Evolutionary conservation across 1,140 invertebrate species (phyloP).

Genomic region (Rhopalosiphum maidis): DNA sequence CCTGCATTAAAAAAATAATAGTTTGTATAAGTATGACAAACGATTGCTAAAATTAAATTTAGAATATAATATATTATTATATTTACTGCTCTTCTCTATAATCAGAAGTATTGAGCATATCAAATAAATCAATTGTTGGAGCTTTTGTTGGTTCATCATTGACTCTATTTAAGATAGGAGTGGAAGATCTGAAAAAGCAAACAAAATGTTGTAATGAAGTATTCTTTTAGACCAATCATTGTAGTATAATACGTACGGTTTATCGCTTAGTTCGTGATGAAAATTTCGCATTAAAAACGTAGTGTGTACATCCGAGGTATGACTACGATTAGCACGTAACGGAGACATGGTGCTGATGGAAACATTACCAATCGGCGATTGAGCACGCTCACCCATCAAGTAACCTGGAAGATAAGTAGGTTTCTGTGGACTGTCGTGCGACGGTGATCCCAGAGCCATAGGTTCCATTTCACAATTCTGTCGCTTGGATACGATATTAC

Average conservation of each 20-base stretch:
- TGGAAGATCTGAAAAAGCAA: slow-evolving; percentile 32
- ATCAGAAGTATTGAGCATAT: slow-evolving; percentile 30
- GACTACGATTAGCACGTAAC: slow-evolving; percentile 15
- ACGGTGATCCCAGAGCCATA: slow-evolving; percentile 33
- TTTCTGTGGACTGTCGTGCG: slow-evolving; percentile 46
- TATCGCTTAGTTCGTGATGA: slow-evolving; percentile 42
- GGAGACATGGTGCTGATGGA: slow-evolving; percentile 38
- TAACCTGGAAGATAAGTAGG: slow-evolving; percentile 40
- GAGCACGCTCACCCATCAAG: slow-evolving; percentile 46
- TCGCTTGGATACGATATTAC: background rate
- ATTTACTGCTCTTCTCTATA: slow-evolving; percentile 45
- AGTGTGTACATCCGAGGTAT: background rate
- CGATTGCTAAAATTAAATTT: background rate
- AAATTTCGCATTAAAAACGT: slow-evolving; percentile 53
- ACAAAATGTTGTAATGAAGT: background rate
- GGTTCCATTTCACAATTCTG: slow-evolving; percentile 24
- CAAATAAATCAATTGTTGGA: slow-evolving; percentile 49
- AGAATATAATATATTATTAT: background rate
- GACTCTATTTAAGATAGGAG: slow-evolving; percentile 44
- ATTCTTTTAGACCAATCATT: background rate
- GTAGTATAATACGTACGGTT: background rate
- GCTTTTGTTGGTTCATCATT: slow-evolving; percentile 51
- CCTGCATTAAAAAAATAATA: background rate
- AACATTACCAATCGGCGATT: slow-evolving; percentile 29
- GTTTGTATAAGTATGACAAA: background rate